Base-by-base conservation (phyloP, 2,888 invertebrate species). In the Sarcophaga caerulescens region DNA sequence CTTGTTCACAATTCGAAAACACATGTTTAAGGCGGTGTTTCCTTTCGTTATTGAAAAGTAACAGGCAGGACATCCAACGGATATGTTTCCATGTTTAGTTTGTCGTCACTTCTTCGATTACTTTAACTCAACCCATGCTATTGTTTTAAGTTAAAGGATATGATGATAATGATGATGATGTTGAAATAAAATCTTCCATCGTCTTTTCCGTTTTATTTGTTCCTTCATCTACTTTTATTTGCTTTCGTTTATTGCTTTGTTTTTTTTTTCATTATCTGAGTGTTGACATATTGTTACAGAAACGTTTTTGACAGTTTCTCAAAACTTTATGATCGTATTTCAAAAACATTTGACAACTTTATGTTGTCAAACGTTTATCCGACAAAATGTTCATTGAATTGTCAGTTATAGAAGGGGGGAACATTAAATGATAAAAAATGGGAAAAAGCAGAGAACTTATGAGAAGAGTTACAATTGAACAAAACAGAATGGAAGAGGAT, bases 281-380 rank as follows among this genome's bases (percentile, higher is more conserved):
- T 52, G 68, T 62, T 74, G 81, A 23, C 74, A 74, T 81, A 81
- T 81, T 81, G 73, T 74, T 60, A 44, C 66, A 74, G 52, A 74
- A 81, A 68, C 80, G 35, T 57, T 81, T 62, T 74, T 62, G 74
- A 81, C 74, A 81, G 74, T 69, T 81, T 81, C 10, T 35, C 35
- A 60, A 74, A 81, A 81, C 74, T 81, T 74, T 81, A 44, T 81
- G 81, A 81, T 74, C 74, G 60, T 14, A 62, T 74, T 74, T 81
- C 68, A 74, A 35, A 81, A 81, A 73, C 47, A 68, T 81, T 81
- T 81, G 81, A 81, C 68, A 81, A 59, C 60, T 74, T 81, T 69
- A 81, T 35, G 35, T 74, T 68, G 68, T 68, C 74, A 81, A 76
- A 57, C 65, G 57, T 12, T 23, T 70, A 23, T 35, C 60, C n/a